Base-by-base conservation (phyloP, 2,113 vertebrate species). In the Eurystomus gularis region DNA sequence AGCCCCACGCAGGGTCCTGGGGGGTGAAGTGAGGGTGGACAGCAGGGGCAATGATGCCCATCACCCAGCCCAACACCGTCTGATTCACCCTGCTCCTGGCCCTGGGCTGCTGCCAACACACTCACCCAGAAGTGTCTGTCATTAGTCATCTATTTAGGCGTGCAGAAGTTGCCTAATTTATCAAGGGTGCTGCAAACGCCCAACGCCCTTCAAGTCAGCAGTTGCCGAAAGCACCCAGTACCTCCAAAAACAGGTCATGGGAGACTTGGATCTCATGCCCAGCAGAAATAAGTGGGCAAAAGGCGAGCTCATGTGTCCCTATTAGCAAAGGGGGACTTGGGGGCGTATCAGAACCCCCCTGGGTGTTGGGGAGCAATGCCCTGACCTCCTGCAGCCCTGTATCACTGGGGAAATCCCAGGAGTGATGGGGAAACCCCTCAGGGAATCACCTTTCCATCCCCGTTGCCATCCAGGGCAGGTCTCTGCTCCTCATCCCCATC, bases 141-240 rank as follows among this genome's bases (percentile, higher is more conserved):
- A 85, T 95, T 87, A 88, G 88, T 86, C 75, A 90, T 76, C 88
- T 90, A 37, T 70, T 94, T 79, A 90, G 83, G 86, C 1, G 1
- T 83, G 80, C 57, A 81, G 72, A 86, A 93, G 78, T 91, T 84
- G 81, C 61, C 87, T 87, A 73, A 93, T 96, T 94, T 95, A 75
- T 75, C 82, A 93, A 91, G 88, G 57, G 39, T 82, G 87, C 70
- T 79, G 60, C 57, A 84, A 93, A 13, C 42, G 46, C 46, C 51
- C 7, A 0, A 16, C 24, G 92, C 73, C 87, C 81, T 93, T 94
- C 81, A 94, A 91, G 72, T n/a, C 11, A 17, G 60, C 14, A 15
- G 37, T 1, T 51, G 51, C 55, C 54, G 55, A 25, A 78, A 81
- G 60, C 37, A 62, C 51, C 51, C 1, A 1, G 28, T 25, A 19